Evolutionary conservation across 2,797 vertebrate genomes (phyloP), one percentile per base, ranked within the genome.

Genomic region (Anas flavirostris): DNA sequence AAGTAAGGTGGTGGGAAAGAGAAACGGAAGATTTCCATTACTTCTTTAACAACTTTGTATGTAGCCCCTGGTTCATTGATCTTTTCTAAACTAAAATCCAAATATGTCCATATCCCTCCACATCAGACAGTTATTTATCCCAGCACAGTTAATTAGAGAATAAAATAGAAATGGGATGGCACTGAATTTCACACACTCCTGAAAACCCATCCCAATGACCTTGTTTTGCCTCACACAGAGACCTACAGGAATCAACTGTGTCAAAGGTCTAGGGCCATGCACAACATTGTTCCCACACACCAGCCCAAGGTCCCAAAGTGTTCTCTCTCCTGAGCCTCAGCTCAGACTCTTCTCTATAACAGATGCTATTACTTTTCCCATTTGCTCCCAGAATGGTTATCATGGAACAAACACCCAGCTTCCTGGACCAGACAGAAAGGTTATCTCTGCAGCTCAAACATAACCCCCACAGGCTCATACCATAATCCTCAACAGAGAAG

Each of bases 401-500:
- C 4, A 25, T 21, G 28, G 59, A 70, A 88, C 13, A 76, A 86
- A 59, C 28, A 59, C 28, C 13, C 69, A 46, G 5, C 12, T 80
- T 28, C 52, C 60, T 21, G 21, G 43, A 35, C 8, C 33, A 80
- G 72, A 70, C 17, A 11, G 15, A 19, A 15, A 43, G 19, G 22
- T 23, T 12, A 53, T 58, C 35, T 39, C 23, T 59, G 85, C 59
- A 93, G 33, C 60, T 58, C 83, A 83, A 70, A 46, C 31, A 10
- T 16, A 13, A 7, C 1, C 37, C 60, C 8, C 2, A 4, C 0
- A 1, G 13, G 60, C 22, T 43, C 94, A 4, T 96, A 97, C 97
- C 97, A 2, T 59, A 59, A 52, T 97, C 96, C 66, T 86, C 86
- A 14, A 97, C 94, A 0, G 58, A 95, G 86, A 97, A 97, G 88